These are phyloP conservation scores for Gallirallus australis DNA, from an alignment of 2,797 vertebrate genomes.

Conservation along the genomic window DNA sequence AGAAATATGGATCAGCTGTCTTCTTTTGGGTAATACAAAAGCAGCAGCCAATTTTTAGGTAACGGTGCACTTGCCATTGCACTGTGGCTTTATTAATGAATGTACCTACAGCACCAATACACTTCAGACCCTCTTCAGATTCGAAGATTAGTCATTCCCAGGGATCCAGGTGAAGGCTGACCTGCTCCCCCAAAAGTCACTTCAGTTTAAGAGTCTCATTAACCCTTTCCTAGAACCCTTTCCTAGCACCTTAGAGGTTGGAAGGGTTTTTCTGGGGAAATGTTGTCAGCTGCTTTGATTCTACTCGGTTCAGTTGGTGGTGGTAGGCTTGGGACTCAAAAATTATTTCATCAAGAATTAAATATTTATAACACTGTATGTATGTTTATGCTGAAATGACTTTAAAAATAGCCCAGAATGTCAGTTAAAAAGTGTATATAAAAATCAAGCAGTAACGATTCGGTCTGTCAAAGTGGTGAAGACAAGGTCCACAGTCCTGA, in stretches of 20 bases:
- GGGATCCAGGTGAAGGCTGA: neutral
- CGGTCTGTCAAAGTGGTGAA: neutral
- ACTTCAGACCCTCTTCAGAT: neutral
- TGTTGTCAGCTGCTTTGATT: neutral
- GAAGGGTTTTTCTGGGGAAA: neutral
- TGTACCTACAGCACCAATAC: neutral
- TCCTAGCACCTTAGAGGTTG: neutral
- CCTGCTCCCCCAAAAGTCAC: neutral
- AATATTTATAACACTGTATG: neutral
- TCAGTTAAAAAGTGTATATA: neutral
- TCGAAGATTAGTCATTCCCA: neutral
- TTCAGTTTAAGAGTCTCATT: neutral
- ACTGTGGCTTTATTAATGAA: neutral
- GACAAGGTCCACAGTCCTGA: neutral
- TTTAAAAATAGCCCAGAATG: neutral
- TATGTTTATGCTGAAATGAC: neutral
- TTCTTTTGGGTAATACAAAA: neutral
- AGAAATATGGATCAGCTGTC: neutral
- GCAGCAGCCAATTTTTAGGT: neutral
- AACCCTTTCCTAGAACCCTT: neutral
- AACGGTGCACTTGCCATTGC: neutral
- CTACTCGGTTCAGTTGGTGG: neutral
- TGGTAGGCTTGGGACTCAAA: neutral
- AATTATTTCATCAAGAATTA: neutral
- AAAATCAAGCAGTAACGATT: neutral